Conservation (phyloP, 2,888 invertebrate species). For the Hirudinaria manillensis region DNA sequence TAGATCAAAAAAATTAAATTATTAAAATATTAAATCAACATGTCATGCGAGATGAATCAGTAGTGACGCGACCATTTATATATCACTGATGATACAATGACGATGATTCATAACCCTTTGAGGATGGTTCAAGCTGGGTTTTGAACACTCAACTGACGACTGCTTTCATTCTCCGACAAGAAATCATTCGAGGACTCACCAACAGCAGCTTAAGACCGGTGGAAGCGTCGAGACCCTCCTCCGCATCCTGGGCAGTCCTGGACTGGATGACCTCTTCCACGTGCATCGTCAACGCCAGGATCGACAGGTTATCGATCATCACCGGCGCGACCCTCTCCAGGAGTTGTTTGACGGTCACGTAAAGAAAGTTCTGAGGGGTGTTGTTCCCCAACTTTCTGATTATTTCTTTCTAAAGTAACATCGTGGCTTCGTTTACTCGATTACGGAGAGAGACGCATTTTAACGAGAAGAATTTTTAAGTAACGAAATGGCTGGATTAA, state of each 20-base stretch:
- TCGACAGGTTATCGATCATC: conserved; percentile 84
- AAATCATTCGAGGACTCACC: conserved; percentile 53
- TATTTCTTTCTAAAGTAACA: conserved; percentile 63
- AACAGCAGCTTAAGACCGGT: conserved; percentile 80
- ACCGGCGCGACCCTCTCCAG: conserved; percentile 89
- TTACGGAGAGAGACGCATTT: not conserved
- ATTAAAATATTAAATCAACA: no score
- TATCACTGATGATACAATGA: no score
- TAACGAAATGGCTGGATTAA: no score
- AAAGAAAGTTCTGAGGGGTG: conserved; percentile 89
- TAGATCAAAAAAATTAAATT: no score
- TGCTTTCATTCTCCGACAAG: not conserved
- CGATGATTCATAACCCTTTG: no score
- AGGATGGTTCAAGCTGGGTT: no score
- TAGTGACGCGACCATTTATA: no score
- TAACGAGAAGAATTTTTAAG: not conserved
- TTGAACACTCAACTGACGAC: not conserved
- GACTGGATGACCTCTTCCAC: conserved; percentile 56
- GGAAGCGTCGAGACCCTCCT: conserved; percentile 64
- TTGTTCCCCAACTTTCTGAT: conserved; percentile 87
- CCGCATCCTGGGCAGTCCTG: conserved; percentile 42
- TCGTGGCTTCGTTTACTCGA: not conserved
- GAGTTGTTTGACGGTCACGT: conserved; percentile 86
- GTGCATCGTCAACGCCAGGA: conserved; percentile 61
- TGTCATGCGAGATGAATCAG: no score